phyloP scores from a whole-genome alignment of 2,113 vertebrate genomes.

The Lota lota region DNA sequence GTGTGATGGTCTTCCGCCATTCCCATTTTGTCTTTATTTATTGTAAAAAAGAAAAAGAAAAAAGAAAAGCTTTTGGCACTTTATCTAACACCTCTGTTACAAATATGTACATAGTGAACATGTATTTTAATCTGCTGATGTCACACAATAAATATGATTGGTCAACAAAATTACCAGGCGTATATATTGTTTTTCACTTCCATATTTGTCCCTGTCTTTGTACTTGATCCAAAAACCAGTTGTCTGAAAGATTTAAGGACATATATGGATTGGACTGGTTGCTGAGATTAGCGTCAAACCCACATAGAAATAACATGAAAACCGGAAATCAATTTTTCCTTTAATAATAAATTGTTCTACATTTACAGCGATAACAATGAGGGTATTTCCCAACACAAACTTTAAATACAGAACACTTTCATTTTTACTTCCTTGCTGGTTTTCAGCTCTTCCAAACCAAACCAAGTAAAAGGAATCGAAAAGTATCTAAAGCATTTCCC shows the following conservation, averaged over 20 bases:
- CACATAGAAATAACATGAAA: too few relatives aligned
- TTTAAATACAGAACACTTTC: too few relatives aligned
- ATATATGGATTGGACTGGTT: too few relatives aligned
- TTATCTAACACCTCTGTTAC: conserved; percentile 66
- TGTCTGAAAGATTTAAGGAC: too few relatives aligned
- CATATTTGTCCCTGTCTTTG: not conserved
- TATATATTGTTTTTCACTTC: not conserved
- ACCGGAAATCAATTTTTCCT: too few relatives aligned
- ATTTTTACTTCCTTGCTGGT: too few relatives aligned
- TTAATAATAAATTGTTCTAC: too few relatives aligned
- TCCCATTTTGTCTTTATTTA: conserved; percentile 41
- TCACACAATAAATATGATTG: conserved; percentile 64
- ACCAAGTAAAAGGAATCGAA: conserved; percentile 8
- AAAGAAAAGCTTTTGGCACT: conserved; percentile 59
- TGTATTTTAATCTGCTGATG: conserved; percentile 73
- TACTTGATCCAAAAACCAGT: not conserved
- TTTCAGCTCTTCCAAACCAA: not conserved
- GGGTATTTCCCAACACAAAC: too few relatives aligned
- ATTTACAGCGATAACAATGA: too few relatives aligned
- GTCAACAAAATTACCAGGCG: conserved; percentile 32
- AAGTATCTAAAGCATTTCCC: not conserved
- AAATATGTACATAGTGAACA: conserved; percentile 69
- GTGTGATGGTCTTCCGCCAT: conserved; percentile 63
- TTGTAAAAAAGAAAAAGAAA: conserved; percentile 31
- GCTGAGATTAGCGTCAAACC: too few relatives aligned